A percentile compares a stretch with the other conserved stretches of the same genome.
phyloP scores from a whole-genome alignment of 2,113 vertebrate species.

The Cyprinus carpio region DNA sequence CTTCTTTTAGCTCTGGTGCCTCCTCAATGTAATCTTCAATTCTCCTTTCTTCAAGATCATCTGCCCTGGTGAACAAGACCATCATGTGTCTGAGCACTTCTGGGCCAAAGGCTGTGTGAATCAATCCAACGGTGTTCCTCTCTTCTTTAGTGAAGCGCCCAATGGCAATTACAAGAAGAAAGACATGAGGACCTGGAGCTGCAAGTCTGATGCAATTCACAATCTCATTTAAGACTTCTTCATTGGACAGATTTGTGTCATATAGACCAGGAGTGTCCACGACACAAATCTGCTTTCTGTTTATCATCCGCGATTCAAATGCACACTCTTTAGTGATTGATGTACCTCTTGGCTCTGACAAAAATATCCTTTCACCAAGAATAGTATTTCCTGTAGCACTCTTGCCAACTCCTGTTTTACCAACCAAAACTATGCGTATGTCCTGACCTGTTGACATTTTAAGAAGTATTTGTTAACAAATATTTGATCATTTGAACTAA shows the following conservation, averaged over 20 bases:
- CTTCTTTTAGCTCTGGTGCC: neutral
- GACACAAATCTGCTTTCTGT: neutral
- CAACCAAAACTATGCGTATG: conserved; percentile 26
- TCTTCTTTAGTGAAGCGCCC: neutral
- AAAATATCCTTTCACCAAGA: conserved; percentile 11
- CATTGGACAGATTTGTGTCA: conserved; percentile 19
- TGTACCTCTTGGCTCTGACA: neutral
- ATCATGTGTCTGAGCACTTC: neutral
- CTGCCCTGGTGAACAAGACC: neutral
- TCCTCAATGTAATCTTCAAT: neutral
- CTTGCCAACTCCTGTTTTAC: conserved; percentile 47
- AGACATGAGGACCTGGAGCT: neutral
- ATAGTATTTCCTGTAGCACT: conserved; percentile 49
- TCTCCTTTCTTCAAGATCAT: neutral
- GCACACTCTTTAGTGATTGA: conserved; percentile 27
- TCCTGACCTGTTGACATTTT: neutral
- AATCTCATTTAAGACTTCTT: neutral
- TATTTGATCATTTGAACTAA: too few relatives aligned
- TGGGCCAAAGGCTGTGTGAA: neutral
- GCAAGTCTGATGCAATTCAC: neutral
- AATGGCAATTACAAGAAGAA: neutral
- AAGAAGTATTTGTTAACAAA: neutral
- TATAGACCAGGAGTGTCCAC: conserved; percentile 46
- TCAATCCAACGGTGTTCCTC: neutral
- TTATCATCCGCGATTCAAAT: neutral